These are phyloP conservation scores for Drosophila kanapiae DNA, from an alignment of 1,140 invertebrate species.

Conservation along the genomic window DNA sequence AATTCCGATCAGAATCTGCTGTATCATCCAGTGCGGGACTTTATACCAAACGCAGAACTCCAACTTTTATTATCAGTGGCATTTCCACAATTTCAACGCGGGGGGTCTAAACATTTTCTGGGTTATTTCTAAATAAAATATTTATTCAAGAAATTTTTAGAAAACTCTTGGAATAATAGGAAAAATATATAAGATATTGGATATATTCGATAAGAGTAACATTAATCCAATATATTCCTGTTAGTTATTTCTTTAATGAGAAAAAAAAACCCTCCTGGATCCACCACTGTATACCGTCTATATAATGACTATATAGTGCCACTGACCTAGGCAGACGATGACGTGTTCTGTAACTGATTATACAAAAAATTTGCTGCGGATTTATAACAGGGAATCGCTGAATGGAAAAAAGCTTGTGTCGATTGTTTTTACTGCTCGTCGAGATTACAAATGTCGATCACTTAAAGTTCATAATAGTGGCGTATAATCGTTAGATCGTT, in stretches of 20 bases:
- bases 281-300: neutral
- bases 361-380: conserved; percentile 19
- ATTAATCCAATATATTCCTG: no score
- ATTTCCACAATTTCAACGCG: neutral
- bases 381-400: conserved; percentile 37
- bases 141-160: neutral
- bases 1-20: conserved; percentile 56
- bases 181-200: no score
- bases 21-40: conserved; percentile 43
- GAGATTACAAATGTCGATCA: conserved; percentile 38
- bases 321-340: conserved; percentile 62
- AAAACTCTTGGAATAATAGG: no score
- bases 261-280: neutral
- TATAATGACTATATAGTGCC: conserved; percentile 40
- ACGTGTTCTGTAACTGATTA: conserved; percentile 59
- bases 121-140: neutral
- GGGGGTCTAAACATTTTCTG: neutral
- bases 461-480: conserved; percentile 34
- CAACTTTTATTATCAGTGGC: conserved; percentile 7
- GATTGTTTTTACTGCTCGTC: conserved; percentile 31
- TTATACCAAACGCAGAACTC: conserved; percentile 4
- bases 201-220: no score
- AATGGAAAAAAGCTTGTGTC: conserved; percentile 34
- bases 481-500: conserved; percentile 10
- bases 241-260: neutral